These are phyloP conservation scores for Scomberomorus guttatus DNA, from an alignment of 2,797 vertebrate genomes.

Conservation along the genomic window DNA sequence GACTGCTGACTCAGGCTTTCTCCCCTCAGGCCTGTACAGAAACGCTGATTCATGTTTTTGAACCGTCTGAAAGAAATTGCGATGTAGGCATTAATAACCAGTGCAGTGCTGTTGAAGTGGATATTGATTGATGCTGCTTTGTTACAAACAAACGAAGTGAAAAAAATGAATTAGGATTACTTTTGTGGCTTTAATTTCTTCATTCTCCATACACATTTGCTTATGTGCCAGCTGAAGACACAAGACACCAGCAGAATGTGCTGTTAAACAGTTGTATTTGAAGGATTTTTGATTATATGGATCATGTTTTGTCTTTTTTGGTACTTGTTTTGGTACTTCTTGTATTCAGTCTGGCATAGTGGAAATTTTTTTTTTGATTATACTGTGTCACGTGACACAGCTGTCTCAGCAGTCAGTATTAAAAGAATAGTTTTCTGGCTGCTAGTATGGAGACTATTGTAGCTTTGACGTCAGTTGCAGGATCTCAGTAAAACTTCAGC, in stretches of 20 bases:
- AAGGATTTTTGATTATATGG: too few species aligned
- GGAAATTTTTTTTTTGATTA: background rate
- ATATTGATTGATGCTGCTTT: constrained; percentile 4
- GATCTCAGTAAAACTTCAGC: too few species aligned
- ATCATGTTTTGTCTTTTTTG: background rate
- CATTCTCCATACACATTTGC: background rate
- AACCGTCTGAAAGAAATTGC: background rate
- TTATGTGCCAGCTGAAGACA: too few species aligned
- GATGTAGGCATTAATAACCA: background rate
- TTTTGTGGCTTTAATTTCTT: background rate
- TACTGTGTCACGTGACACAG: background rate
- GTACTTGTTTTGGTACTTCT: too few species aligned
- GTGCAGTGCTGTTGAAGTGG: background rate
- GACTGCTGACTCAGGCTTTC: constrained; percentile 16
- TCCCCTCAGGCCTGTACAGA: background rate
- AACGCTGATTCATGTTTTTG: constrained; percentile 11
- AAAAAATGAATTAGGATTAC: background rate
- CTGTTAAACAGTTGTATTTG: too few species aligned
- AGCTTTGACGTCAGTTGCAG: too few species aligned
- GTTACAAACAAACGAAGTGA: background rate
- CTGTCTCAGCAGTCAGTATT: too few species aligned
- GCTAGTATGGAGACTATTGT: too few species aligned
- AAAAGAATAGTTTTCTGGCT: too few species aligned
- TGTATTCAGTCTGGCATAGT: background rate
- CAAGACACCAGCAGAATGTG: too few species aligned